Base-by-base conservation (phyloP, 2,113 vertebrate genomes). In the Danionella cerebrum region DNA sequence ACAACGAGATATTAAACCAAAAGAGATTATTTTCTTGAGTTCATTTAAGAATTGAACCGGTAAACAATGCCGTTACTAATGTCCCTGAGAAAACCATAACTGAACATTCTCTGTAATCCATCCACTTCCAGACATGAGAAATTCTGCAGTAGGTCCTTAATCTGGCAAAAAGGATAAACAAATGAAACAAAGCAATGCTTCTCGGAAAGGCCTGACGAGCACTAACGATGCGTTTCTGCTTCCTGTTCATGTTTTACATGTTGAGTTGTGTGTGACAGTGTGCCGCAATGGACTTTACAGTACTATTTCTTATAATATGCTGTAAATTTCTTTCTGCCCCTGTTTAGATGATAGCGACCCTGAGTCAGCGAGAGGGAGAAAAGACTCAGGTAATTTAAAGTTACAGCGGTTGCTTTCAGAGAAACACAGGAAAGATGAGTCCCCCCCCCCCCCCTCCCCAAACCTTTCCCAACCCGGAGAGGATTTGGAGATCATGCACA, bases 301-400 rank as follows among this genome's bases (percentile, higher is more conserved):
- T 86, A 86, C 53, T 86, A 84, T 87, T 88, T 68, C 33, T 71
- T 74, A 79, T 75, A 82, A 87, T 87, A 83, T 89, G 81, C 84
- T 88, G 84, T 87, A 86, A 86, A 87, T 78, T 68, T 88, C 76
- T 90, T 72, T 89, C 58, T 85, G 85, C 95, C 91, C 90, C 85
- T 89, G 91, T 97, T 90, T 89, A 98, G 95, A 94, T 93, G 87
- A 92, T 89, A 89, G 87, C 85, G 85, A 89, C 85, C 87, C 89
- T 84, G 83, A 92, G 83, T 80, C 87, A 80, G 69, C 85, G 76
- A 87, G 80, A 79, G 93, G 88, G 78, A 96, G 95, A 84, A 98
- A 98, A 85, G 93, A 96, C 82, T 97, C 94, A 97, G 95, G 94
- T 98, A 90, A 89, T 82, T 57, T 70, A 39, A 45, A 74, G 42